These are phyloP conservation scores for Leptodactylus fallax DNA, from an alignment of 2,797 vertebrate genomes.

Conservation along the genomic window DNA sequence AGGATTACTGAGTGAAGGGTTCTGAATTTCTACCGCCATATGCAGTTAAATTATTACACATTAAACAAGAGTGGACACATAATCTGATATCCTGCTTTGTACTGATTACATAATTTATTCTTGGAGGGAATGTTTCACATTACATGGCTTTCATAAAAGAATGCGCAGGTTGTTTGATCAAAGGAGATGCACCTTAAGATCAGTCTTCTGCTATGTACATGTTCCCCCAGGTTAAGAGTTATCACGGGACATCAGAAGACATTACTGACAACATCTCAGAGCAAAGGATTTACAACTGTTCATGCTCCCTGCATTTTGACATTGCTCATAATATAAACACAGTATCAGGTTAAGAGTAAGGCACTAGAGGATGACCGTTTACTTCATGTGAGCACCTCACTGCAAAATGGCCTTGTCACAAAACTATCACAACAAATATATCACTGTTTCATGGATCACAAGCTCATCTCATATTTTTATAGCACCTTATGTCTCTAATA, in stretches of 20 bases:
- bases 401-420: conserved; percentile 40
- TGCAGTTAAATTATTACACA: neutral
- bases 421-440: neutral
- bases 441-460: conserved; percentile 25
- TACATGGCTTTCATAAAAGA: conserved; percentile 26
- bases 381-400: neutral
- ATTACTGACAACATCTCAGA: conserved; percentile 33
- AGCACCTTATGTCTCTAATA: neutral
- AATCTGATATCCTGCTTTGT: neutral
- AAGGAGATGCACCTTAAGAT: conserved; percentile 23
- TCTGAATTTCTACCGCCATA: neutral
- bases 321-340: conserved; percentile 40
- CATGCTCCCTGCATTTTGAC: conserved; percentile 22
- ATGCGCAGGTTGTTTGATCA: conserved; percentile 15
- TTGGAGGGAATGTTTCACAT: conserved; percentile 22
- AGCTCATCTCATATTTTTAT: neutral
- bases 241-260: conserved; percentile 34
- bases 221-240: conserved; percentile 2
- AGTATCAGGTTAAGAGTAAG: conserved; percentile 39
- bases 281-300: conserved; percentile 19
- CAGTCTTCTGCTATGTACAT: neutral
- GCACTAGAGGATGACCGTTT: conserved; percentile 36
- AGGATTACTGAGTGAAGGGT: neutral
- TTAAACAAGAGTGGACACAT: neutral
- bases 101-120: neutral